phyloP scores from a whole-genome alignment of 1,140 invertebrate genomes.

The Acromyrmex echinatior region DNA sequence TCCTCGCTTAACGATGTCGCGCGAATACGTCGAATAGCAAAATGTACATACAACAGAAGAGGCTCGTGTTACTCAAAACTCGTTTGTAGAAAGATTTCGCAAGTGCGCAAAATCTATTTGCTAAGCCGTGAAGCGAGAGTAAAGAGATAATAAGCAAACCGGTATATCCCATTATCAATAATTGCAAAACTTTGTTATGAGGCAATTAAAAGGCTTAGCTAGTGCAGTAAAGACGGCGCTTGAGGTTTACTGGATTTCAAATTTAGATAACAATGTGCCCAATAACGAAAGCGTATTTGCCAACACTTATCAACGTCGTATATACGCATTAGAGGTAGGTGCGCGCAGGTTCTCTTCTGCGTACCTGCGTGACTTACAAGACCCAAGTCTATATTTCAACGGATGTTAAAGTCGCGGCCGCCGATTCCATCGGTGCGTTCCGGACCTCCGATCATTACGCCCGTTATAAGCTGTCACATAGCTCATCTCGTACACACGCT shows the following conservation, averaged over 20 bases:
- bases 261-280: constrained; percentile 55
- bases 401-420: constrained; percentile 67
- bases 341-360: background rate
- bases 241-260: constrained; percentile 48
- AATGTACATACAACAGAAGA: background rate
- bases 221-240: background rate
- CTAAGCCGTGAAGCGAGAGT: constrained; percentile 16
- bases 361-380: constrained; percentile 68
- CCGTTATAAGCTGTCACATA: constrained; percentile 74
- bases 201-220: constrained; percentile 41
- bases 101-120: constrained; percentile 44
- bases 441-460: constrained; percentile 66
- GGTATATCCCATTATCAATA: constrained; percentile 51
- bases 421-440: constrained; percentile 63
- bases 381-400: constrained; percentile 68
- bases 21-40: constrained; percentile 22
- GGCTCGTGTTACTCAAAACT: background rate
- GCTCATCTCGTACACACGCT: constrained; percentile 61
- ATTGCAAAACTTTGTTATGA: constrained; percentile 46
- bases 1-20: constrained; percentile 17
- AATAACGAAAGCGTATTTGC: constrained; percentile 61
- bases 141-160: constrained; percentile 33
- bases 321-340: constrained; percentile 23
- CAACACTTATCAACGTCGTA: constrained; percentile 44
- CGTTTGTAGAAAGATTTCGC: constrained; percentile 19